Base-by-base conservation (phyloP, 2,888 invertebrate species). In the Brachylomia viminalis region DNA sequence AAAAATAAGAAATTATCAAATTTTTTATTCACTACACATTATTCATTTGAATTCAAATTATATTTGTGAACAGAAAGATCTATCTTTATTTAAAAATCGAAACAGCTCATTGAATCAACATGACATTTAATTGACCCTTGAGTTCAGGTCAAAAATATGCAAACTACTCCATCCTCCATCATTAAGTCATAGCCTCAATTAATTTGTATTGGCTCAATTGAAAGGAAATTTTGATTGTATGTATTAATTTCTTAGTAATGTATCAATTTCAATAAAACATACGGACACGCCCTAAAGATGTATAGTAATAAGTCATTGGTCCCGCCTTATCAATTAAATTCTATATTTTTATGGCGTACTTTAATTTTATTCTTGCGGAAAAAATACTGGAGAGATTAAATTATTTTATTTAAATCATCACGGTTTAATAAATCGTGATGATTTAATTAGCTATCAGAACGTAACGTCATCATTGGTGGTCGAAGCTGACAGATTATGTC, bases 131-230 rank as follows among this genome's bases (percentile, higher is more conserved):
- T 84, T 82, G 69, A 81, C 72, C 75, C 58, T 33, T 61, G 70
- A 87, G 90, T 91, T 72, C 66, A 54, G 77, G 83, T 93, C 90
- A 91, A 88, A 92, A 90, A 90, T 91, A 92, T 92, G 92, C 90
- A 92, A 94, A 93, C 92, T 89, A 89, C 90, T 93, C 91, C 89
- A 93, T 93, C 92, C 91, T 83, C 90, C 87, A 86, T 87, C 84
- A 89, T 90, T 88, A 87, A 83, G 79, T 81, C 84, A 86, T 88
- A 87, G 80, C 82, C 79, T 85, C 87, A 89, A 90, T 91, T 91
- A 88, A 89, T 89, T 90, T 88, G 89, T 88, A 91, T 90, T 88
- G 89, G 88, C 82, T 86, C 87, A 90, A 91, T 90, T 91, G 88
- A 70, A 75, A 76, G 73, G 66, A 80, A 83, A 84, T 86, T 90